phyloP scores from a whole-genome alignment of 1,140 invertebrate genomes.

The Drosophila pruinosa region DNA sequence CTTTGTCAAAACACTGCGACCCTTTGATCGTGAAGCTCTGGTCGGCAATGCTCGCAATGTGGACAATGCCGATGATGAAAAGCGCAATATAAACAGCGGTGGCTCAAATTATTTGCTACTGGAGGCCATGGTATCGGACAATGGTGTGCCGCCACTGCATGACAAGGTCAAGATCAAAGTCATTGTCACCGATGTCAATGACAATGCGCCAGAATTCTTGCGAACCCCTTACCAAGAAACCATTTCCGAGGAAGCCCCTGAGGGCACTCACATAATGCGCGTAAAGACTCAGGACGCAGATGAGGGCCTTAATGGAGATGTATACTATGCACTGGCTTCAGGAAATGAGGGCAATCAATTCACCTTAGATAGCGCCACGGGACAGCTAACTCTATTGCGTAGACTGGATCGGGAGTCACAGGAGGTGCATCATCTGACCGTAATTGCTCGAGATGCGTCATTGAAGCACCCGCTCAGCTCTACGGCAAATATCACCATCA shows the following conservation, averaged over 20 bases:
- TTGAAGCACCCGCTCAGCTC: constrained; percentile 87
- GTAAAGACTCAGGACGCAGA: constrained; percentile 94
- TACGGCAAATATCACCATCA: constrained; percentile 90
- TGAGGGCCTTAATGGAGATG: constrained; percentile 94
- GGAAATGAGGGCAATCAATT: constrained; percentile 93
- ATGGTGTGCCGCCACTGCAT: constrained; percentile 90
- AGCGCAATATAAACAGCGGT: constrained; percentile 58
- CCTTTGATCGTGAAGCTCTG: constrained; percentile 94
- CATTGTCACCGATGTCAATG: constrained; percentile 95
- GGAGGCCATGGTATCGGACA: constrained; percentile 94
- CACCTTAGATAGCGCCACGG: constrained; percentile 92
- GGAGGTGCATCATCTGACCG: constrained; percentile 90
- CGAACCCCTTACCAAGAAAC: constrained; percentile 92
- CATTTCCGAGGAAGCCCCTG: constrained; percentile 91
- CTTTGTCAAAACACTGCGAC: constrained; percentile 92
- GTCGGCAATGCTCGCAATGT: constrained; percentile 83
- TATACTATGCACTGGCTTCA: constrained; percentile 91
- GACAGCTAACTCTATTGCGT: constrained; percentile 91
- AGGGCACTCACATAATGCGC: constrained; percentile 91
- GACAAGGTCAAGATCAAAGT: constrained; percentile 96
- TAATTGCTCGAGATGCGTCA: constrained; percentile 93
- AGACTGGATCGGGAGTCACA: constrained; percentile 92
- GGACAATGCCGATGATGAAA: constrained; percentile 36
- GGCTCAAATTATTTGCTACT: constrained; percentile 88
- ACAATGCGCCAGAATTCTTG: constrained; percentile 94